A percentile compares a stretch with the other conserved stretches of the same genome.
Conservation (phyloP, 2,113 vertebrate genomes). For the Gobio gobio region DNA sequence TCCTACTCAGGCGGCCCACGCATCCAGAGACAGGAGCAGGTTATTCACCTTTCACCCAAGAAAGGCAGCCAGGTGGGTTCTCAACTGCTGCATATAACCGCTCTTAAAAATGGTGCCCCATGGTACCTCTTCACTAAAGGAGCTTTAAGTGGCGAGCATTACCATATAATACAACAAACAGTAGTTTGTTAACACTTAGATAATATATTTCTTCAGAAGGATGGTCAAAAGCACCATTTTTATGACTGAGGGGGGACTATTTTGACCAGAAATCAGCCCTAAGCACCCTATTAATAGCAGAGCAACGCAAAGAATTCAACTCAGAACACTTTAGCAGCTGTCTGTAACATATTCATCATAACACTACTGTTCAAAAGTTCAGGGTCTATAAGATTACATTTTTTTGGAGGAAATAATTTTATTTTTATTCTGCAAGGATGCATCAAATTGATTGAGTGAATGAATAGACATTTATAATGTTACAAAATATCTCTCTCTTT, state of each 20-base stretch:
- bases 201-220: neutral
- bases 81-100: neutral
- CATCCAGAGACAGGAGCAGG: conserved; percentile 95
- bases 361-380: neutral
- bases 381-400: neutral
- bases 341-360: neutral
- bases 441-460: too few relatives aligned
- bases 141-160: neutral
- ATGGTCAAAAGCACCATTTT: neutral
- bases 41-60: conserved; percentile 95
- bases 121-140: conserved; percentile 7
- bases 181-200: neutral
- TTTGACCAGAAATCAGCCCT: neutral
- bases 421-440: neutral
- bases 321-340: neutral
- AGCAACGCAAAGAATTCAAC: neutral
- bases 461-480: too few relatives aligned
- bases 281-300: neutral
- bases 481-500: too few relatives aligned
- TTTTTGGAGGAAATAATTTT: too few relatives aligned
- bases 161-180: neutral
- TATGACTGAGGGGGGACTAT: neutral
- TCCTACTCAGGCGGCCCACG: conserved; percentile 91
- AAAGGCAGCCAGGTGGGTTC: conserved; percentile 90
- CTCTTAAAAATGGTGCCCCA: neutral